Percentiles rank a stretch among this genome's conserved stretches.
Conservation (phyloP, 2,888 invertebrate genomes). For the Polylopha cassiicola region DNA sequence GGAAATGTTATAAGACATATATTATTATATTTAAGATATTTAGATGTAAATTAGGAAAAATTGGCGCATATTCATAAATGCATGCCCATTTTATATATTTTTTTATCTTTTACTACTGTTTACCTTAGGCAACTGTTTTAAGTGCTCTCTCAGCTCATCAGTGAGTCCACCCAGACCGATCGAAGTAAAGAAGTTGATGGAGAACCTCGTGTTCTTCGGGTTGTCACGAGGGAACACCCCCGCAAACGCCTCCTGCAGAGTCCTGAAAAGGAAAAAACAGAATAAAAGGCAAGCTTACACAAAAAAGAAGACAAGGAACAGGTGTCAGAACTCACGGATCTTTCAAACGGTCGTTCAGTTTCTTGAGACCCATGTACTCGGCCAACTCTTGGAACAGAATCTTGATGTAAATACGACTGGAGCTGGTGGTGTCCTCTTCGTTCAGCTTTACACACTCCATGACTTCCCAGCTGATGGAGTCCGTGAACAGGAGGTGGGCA, state of each 20-base stretch:
- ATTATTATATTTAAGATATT: too few species aligned
- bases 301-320: too few species aligned
- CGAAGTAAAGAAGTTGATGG: constrained; percentile 98
- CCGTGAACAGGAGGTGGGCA: constrained; percentile 96
- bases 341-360: constrained; percentile 92
- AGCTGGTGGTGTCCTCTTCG: constrained; percentile 98
- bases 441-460: constrained; percentile 92
- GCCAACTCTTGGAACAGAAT: constrained; percentile 97
- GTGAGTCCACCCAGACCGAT: constrained; percentile 98
- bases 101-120: too few species aligned
- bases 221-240: constrained; percentile 97
- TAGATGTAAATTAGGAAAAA: too few species aligned
- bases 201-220: constrained; percentile 96
- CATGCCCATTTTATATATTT: constrained; percentile 3
- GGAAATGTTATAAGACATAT: too few species aligned
- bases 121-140: constrained; percentile 86
- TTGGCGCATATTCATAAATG: too few species aligned
- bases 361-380: constrained; percentile 96
- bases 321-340: constrained; percentile 84
- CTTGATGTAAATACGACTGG: constrained; percentile 98
- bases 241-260: constrained; percentile 89
- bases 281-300: neutral
- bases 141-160: constrained; percentile 92
- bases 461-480: constrained; percentile 98
- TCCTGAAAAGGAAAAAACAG: constrained; percentile 76